A percentile compares a stretch with the other conserved stretches of the same genome.
These are phyloP conservation scores for Euzetes globulus DNA, from an alignment of 2,888 invertebrate genomes.

Conservation along the genomic window DNA sequence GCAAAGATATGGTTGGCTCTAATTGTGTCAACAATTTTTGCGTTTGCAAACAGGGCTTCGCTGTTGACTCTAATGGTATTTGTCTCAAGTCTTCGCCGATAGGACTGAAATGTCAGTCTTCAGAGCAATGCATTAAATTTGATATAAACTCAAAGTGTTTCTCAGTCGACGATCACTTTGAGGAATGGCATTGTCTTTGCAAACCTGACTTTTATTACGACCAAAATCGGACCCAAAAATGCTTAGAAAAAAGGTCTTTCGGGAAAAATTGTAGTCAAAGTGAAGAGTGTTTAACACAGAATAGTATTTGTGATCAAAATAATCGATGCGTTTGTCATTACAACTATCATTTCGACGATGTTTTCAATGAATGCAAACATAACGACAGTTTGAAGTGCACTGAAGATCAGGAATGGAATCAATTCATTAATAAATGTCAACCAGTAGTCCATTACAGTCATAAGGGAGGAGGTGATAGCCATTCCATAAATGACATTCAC, in stretches of 20 bases:
- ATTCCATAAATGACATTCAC: not conserved
- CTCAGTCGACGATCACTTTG: not conserved
- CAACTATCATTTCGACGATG: not conserved
- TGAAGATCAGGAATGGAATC: not conserved
- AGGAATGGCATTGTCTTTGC: not conserved
- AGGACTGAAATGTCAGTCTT: not conserved
- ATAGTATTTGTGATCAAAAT: not conserved
- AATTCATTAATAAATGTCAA: not conserved
- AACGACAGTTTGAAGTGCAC: not conserved
- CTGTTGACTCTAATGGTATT: not conserved
- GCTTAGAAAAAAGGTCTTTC: not conserved
- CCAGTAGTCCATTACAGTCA: not conserved
- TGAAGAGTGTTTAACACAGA: not conserved
- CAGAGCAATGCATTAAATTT: not conserved
- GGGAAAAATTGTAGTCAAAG: not conserved
- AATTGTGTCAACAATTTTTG: not conserved
- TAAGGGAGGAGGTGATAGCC: not conserved
- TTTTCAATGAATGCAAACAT: not conserved
- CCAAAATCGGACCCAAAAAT: not conserved
- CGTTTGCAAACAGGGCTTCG: not conserved
- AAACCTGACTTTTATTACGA: not conserved
- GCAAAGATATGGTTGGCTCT: not conserved
- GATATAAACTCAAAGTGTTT: not conserved
- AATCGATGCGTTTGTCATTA: not conserved
- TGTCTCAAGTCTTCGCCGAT: not conserved